Evolutionary conservation across 2,797 vertebrate genomes (phyloP).

Genomic region (Macroramphosus scolopax): DNA sequence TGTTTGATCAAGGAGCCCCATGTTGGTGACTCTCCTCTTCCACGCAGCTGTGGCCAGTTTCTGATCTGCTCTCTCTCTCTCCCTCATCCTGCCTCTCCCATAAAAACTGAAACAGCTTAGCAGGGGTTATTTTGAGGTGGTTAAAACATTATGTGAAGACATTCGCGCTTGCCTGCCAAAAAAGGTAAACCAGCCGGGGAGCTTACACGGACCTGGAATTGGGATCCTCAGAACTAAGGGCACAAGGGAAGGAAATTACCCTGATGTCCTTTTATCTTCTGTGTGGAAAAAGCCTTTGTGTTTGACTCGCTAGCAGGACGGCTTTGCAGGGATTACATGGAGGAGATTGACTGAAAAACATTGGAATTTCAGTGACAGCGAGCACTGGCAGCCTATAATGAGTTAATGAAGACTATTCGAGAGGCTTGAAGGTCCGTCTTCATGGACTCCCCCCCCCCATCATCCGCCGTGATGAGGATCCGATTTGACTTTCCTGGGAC

Average conservation of each 20-base stretch:
- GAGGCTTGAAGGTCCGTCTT: slow-evolving; percentile 20
- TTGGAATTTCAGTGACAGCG: slow-evolving; percentile 15
- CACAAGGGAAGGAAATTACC: slow-evolving; percentile 30
- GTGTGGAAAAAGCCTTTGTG: slow-evolving; percentile 41
- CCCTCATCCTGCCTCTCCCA: slow-evolving; percentile 29
- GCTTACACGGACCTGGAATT: slow-evolving; percentile 47
- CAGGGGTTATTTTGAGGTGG: slow-evolving; percentile 64
- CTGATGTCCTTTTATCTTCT: slow-evolving; percentile 44
- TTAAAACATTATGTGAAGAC: slow-evolving; percentile 68
- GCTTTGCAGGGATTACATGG: slow-evolving; percentile 67
- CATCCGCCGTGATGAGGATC: slow-evolving; percentile 59
- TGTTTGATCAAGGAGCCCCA: slow-evolving; percentile 73
- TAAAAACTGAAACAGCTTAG: slow-evolving; percentile 56
- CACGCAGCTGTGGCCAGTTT: slow-evolving; percentile 63
- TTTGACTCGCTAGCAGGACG: slow-evolving; percentile 73
- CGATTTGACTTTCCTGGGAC: slow-evolving; percentile 67
- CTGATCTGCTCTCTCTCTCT: slow-evolving; percentile 32
- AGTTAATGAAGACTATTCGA: slow-evolving; percentile 15
- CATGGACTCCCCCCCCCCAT: slow-evolving; percentile 67
- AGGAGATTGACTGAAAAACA: slow-evolving; percentile 19
- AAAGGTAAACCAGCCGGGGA: slow-evolving; percentile 49
- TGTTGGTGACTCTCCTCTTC: slow-evolving; percentile 67
- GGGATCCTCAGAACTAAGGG: slow-evolving; percentile 43
- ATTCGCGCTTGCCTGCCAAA: slow-evolving; percentile 17
- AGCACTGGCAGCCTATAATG: slow-evolving; percentile 10